Base-by-base conservation (phyloP, 2,888 invertebrate genomes). In the Drosophila borealis region DNA sequence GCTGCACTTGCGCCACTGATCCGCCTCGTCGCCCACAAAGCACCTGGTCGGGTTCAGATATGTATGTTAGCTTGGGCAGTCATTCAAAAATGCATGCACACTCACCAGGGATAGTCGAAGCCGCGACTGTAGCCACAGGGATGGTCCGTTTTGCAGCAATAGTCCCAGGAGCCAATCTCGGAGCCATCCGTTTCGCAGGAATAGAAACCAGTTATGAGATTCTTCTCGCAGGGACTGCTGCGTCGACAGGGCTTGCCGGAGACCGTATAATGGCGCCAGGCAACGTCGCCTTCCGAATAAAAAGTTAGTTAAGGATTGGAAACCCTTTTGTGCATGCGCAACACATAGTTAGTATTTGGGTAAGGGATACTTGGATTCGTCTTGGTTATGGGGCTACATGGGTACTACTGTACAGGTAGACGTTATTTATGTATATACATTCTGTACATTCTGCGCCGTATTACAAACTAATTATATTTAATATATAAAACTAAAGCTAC, bases 1-100 rank as follows among this genome's bases (percentile, higher is more conserved):
- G 80, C 96, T 97, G 92, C 97, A 97, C 8, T 97, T 97, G 9
- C 97, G 93, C 97, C 97, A 97, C 90, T 97, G 97, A 63, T 96
- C 96, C 10, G 94, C 93, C 3, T 94, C 93, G 3, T 95, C 94
- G 13, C 97, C 97, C 6, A 97, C 97, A 91, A 96, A 96, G 88
- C 97, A 97, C 97, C 97, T 96, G 46, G 11, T 29, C 1, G 29
- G 29, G 8, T 29, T 8, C 29, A 8, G 29, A 8, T 2, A 29
- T 29, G 29, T 2, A 29, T 29, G 29, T 29, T 8, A 29, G 2
- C 8, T 29, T 29, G 0, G 29, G 29, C 29, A 29, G 2, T 29
- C 29, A 2, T 8, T 29, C 8, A 2, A 8, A 29, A 8, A 2
- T 29, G 0, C 8, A 8, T 29, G 29, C 34, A 2, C 11, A 37